Evolutionary conservation across 2,888 invertebrate genomes (phyloP), one percentile per base, ranked within the genome.

Genomic region (Pemphredon lugubris): DNA sequence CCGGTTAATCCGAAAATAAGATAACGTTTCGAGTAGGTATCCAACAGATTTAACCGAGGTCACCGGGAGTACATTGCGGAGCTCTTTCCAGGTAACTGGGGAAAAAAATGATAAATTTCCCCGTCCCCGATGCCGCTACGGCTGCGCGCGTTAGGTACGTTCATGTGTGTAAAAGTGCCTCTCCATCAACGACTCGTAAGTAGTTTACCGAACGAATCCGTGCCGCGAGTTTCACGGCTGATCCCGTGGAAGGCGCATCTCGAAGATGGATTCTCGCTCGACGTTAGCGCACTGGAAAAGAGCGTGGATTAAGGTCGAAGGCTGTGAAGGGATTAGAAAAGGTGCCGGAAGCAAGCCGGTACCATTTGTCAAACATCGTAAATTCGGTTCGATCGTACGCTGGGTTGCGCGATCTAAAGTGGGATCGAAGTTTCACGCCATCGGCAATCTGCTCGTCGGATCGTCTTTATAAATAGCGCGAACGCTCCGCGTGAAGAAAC

Each of bases 281-380:
- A n/a, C 37, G 18, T 20, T 34, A 42, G 32, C 18, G 32, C 16
- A 6, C 44, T 34, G 20, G 7, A 34, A 47, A 14, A 64, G 23
- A 50, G 45, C 44, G 54, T 26, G 61, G 39, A 59, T 54, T 51
- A 63, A 54, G 40, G 58, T 45, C 53, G 67, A 50, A 50, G 53
- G 32, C 30, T 47, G 59, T 47, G 59, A 34, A 32, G 44, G 5
- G 40, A 40, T 40, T 40, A 16, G 40, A 40, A 40, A n/a, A 16
- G 40, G 14, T 40, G 40, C 40, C 40, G 16, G 40, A 14, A 16
- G 40, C 16, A 40, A 40, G 16, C 40, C 11, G 40, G 40, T 0
- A 2, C 58, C 59, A 73, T 74, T 74, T 74, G 55, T 74, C 73
- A 74, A 59, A 42, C 30, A 47, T 42, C 20, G 54, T 47, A 58